Base-by-base conservation (phyloP, 1,140 invertebrate genomes). In the Telenomus remus region DNA sequence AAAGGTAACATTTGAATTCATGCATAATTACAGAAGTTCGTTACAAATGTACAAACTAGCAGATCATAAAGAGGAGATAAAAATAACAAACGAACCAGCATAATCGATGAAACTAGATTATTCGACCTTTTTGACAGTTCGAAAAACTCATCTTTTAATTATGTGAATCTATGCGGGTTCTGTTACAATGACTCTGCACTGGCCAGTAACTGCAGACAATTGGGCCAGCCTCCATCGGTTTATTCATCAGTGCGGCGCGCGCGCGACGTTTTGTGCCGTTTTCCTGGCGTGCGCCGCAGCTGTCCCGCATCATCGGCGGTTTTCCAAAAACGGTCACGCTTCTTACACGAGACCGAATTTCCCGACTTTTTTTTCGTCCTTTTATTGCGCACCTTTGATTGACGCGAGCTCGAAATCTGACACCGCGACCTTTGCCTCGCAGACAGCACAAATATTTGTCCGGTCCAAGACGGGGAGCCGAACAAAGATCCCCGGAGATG, bases 281-380 rank as follows among this genome's bases (percentile, higher is more conserved):
- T 68, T 50, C 34, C 50, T 51, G 49, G 49, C 19, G 19, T 6
- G 57, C 57, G 60, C 68, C 35, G 78, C 84, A 85, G 84, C 83
- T 85, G 83, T 84, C 84, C 83, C 84, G 82, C 83, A 85, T 83
- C 53, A 48, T 76, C 48, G 39, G 76, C 61, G 54, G 59, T 63
- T 75, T 75, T 68, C 35, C 55, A 51, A 49, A 75, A 75, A 75
- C 64, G 57, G 72, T 53, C 64, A 63, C 59, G 59, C 63, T 47
- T 46, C 9, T 51, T 3, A 27, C 50, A 54, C 48, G 48, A 55
- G 49, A 35, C 33, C 11, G 12, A 50, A 54, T 65, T 73, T 59
- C 59, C 61, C 69, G 54, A 53, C 42, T 37, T 72, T 72, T 65
- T 59, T 60, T 42, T 16, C 10, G 4, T 1, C 12, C 34, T 8